A percentile compares a stretch with the other conserved stretches of the same genome.
Conservation (phyloP, 2,888 invertebrate genomes). For the Zygothrica quintamaculata region DNA sequence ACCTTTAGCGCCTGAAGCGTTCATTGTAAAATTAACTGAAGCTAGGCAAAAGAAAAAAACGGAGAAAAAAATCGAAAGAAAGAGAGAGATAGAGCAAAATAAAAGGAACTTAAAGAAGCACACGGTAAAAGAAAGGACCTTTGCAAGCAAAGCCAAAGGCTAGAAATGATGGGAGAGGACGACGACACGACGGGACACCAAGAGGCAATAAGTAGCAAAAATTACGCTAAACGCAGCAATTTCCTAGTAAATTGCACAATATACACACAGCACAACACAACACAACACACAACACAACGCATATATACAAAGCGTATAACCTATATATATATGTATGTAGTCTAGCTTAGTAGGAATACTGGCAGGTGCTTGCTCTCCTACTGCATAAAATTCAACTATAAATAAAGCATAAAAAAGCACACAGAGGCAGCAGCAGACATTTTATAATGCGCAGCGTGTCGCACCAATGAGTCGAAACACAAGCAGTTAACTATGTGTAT, state of each 20-base stretch:
- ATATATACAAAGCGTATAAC: constrained; percentile 21
- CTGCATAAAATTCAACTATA: constrained; percentile 61
- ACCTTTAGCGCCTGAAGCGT: constrained; percentile 52
- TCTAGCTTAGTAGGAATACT: constrained; percentile 22
- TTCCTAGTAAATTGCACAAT: constrained; percentile 69
- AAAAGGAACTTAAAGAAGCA: constrained; percentile 12
- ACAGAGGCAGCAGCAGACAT: constrained; percentile 40
- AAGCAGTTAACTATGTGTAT: constrained; percentile 4
- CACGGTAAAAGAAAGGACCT: constrained; percentile 43
- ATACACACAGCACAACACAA: constrained; percentile 31
- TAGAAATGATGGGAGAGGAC: constrained; percentile 41
- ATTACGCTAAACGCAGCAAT: constrained; percentile 78
- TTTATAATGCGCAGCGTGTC: constrained; percentile 60
- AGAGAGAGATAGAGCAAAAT: background rate
- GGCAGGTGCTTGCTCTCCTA: constrained; percentile 32
- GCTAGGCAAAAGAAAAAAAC: constrained; percentile 7
- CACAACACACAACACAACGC: constrained; percentile 14
- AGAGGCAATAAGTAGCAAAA: constrained; percentile 80
- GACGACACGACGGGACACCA: constrained; percentile 30
- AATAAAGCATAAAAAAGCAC: constrained; percentile 57
- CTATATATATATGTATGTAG: too few species aligned
- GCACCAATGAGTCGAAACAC: constrained; percentile 31
- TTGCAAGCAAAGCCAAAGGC: constrained; percentile 46
- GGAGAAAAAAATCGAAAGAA: background rate
- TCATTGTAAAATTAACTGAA: constrained; percentile 65